Evolutionary conservation across 2,113 vertebrate species (phyloP).

Genomic region (Fukomys damarensis): DNA sequence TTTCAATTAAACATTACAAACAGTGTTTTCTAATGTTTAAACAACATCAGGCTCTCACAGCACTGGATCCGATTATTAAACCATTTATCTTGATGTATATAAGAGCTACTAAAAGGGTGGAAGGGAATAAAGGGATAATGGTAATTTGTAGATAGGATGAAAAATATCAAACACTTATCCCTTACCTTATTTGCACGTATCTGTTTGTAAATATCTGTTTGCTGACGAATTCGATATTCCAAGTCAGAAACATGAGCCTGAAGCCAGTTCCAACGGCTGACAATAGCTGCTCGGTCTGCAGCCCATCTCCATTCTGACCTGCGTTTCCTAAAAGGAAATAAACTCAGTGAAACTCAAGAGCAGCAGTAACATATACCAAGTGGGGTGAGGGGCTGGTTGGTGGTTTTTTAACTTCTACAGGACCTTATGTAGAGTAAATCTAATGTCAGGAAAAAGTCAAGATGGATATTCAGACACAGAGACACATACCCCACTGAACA

Average conservation of each 20-base stretch:
- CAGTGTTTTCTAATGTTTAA: constrained; percentile 10
- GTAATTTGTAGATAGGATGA: constrained; percentile 34
- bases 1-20: constrained; percentile 40
- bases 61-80: constrained; percentile 44
- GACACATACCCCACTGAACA: background rate
- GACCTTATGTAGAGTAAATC: background rate
- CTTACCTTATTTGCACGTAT: constrained; percentile 96
- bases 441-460: background rate
- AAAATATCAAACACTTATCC: constrained; percentile 56
- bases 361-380: constrained; percentile 34
- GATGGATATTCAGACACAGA: background rate
- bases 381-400: background rate
- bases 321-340: constrained; percentile 90
- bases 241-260: constrained; percentile 99
- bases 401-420: background rate
- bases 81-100: constrained; percentile 57
- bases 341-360: constrained; percentile 69
- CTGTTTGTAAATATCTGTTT: constrained; percentile 98
- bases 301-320: constrained; percentile 97
- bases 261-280: constrained; percentile 99
- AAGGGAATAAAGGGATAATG: background rate
- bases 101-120: constrained; percentile 20
- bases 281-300: constrained; percentile 95
- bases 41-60: constrained; percentile 55
- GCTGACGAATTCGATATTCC: constrained; percentile 99